These are phyloP conservation scores for Tinamus major DNA, from an alignment of 2,797 vertebrate species.

Conservation along the genomic window DNA sequence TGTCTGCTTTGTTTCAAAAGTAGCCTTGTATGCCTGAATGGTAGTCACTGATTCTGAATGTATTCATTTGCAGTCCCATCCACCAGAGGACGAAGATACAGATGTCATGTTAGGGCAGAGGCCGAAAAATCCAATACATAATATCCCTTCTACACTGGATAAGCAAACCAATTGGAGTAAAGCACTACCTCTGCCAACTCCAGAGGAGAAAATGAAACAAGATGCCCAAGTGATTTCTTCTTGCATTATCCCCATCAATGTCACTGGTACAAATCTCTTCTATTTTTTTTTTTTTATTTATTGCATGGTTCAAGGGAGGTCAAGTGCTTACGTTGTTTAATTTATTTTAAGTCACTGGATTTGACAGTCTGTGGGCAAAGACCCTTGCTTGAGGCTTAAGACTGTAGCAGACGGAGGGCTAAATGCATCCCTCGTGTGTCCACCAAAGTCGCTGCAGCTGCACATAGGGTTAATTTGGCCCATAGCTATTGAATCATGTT, in stretches of 20 bases:
- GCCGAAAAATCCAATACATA: constrained; percentile 93
- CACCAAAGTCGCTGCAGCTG: neutral
- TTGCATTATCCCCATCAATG: constrained; percentile 97
- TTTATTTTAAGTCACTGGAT: constrained; percentile 42
- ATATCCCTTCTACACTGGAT: constrained; percentile 96
- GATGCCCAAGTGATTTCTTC: constrained; percentile 94
- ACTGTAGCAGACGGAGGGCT: constrained; percentile 48
- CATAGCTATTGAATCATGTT: constrained; percentile 39
- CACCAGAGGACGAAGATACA: constrained; percentile 88
- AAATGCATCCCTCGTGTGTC: constrained; percentile 44
- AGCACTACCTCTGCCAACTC: constrained; percentile 95
- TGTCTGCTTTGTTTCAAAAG: constrained; percentile 61
- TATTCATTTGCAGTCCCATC: constrained; percentile 88
- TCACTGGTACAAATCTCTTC: constrained; percentile 91
- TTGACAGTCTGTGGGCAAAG: constrained; percentile 19
- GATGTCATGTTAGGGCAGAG: constrained; percentile 93
- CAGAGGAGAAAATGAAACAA: constrained; percentile 96
- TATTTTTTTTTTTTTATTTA: constrained; percentile 74
- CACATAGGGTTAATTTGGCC: constrained; percentile 59
- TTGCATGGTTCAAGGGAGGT: constrained; percentile 70
- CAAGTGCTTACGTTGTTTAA: constrained; percentile 66
- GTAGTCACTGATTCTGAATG: constrained; percentile 73
- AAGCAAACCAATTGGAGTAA: constrained; percentile 99
- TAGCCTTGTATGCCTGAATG: constrained; percentile 33
- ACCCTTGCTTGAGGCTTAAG: constrained; percentile 34